phyloP scores from a whole-genome alignment of 2,113 vertebrate species.

The Cichladusa arquata region DNA sequence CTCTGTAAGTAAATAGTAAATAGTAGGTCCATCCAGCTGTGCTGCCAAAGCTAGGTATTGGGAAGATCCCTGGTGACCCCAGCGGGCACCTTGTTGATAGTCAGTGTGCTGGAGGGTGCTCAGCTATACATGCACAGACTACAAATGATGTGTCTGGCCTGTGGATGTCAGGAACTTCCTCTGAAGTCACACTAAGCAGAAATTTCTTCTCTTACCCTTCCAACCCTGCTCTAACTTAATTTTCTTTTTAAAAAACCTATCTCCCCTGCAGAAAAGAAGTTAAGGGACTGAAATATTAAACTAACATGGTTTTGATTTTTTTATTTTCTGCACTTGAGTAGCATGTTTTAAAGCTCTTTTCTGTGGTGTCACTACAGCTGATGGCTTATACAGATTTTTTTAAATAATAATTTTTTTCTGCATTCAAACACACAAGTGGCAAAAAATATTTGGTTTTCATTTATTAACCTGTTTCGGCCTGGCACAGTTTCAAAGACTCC shows the following conservation, averaged over 20 bases:
- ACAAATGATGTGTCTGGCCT: neutral
- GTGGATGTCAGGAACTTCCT: neutral
- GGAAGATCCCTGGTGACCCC: neutral
- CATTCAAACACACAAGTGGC: neutral
- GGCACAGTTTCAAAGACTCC: neutral
- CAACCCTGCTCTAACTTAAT: neutral
- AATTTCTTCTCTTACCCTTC: slow-evolving; percentile 25
- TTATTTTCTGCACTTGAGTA: neutral
- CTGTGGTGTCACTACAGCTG: neutral
- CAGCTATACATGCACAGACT: neutral
- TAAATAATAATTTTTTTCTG: neutral
- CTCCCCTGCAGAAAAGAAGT: neutral
- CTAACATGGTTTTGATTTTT: neutral
- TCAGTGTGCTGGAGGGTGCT: neutral
- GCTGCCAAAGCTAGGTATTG: neutral
- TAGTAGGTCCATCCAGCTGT: neutral
- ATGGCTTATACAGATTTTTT: neutral
- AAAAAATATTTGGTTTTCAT: neutral
- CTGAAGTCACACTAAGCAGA: neutral
- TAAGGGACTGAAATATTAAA: neutral
- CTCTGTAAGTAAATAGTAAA: neutral
- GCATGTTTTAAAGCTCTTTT: neutral
- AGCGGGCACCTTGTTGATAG: rapidly evolving
- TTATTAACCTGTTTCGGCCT: neutral
- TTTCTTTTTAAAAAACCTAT: neutral